These are phyloP conservation scores for Sinelater perroti DNA, from an alignment of 2,888 invertebrate species.

Conservation along the genomic window DNA sequence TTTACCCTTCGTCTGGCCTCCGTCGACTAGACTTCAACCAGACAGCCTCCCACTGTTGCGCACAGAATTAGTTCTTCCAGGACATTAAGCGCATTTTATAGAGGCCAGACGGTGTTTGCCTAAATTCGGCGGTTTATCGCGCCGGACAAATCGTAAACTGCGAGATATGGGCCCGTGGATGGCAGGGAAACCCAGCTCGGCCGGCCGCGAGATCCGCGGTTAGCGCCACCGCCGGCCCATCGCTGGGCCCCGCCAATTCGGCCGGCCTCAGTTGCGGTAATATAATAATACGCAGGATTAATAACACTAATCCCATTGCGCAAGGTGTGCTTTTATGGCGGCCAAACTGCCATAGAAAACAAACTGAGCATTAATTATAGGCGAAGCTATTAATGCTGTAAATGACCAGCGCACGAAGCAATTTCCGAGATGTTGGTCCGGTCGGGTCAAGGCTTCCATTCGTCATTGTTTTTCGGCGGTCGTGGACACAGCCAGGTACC, in stretches of 20 bases:
- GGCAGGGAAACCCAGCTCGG: background rate
- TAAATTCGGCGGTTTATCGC: background rate
- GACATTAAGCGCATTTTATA: conserved; percentile 16
- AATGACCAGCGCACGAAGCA: conserved; percentile 32
- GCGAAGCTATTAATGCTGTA: conserved; percentile 28
- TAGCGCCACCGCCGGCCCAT: conserved; percentile 4
- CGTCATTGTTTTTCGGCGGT: conserved; percentile 29
- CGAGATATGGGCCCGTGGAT: background rate
- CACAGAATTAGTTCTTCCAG: conserved; percentile 38
- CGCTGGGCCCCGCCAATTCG: conserved; percentile 16
- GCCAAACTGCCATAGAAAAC: conserved; percentile 16
- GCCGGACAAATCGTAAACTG: background rate
- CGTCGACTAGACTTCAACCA: conserved; percentile 41
- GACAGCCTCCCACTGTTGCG: conserved; percentile 45
- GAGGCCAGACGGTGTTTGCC: background rate
- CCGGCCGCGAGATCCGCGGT: conserved; percentile 1
- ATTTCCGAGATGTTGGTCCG: conserved; percentile 30
- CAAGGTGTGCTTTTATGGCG: conserved; percentile 16
- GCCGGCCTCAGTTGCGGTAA: conserved; percentile 13
- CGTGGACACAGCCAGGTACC: conserved; percentile 1
- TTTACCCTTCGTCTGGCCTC: conserved; percentile 45
- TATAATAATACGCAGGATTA: conserved; percentile 15
- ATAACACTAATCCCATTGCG: conserved; percentile 22
- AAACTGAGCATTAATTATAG: conserved; percentile 28
- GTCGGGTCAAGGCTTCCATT: conserved; percentile 32